Percentiles rank a stretch among this genome's conserved stretches.
Evolutionary conservation across 92 coral and sea anemone genomes (phyloP).

Genomic region (Siderastrea siderea): DNA sequence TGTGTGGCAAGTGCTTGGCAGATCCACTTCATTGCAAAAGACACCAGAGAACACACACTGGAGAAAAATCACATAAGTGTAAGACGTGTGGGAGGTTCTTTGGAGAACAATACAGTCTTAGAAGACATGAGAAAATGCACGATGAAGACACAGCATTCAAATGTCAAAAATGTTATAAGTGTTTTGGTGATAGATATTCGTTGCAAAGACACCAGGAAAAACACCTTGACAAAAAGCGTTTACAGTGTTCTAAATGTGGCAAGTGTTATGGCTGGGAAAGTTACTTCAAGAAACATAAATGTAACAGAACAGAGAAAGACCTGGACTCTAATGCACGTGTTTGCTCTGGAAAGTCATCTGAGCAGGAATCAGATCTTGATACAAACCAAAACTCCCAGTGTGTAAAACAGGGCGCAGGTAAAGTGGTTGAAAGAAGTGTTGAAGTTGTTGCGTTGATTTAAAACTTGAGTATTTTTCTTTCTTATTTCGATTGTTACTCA

Average conservation of each 20-base stretch:
- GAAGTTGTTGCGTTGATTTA: not conserved
- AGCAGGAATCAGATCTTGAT: not conserved
- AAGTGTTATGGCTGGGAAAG: constrained; percentile 2
- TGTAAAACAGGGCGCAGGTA: not conserved
- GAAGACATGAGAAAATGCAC: not conserved
- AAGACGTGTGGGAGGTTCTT: not conserved
- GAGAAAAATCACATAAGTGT: not conserved
- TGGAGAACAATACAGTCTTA: not conserved
- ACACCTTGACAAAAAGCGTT: not conserved
- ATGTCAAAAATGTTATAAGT: not conserved
- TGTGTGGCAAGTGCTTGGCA: too few relatives aligned
- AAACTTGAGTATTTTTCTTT: not conserved
- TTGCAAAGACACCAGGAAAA: not conserved
- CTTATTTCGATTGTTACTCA: too few relatives aligned
- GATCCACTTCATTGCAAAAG: too few relatives aligned
- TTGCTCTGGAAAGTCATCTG: not conserved
- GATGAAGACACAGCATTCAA: not conserved
- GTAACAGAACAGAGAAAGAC: not conserved
- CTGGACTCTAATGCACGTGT: not conserved
- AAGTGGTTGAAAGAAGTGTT: not conserved
- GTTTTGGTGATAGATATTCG: not conserved
- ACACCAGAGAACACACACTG: not conserved
- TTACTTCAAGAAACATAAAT: constrained; percentile 17
- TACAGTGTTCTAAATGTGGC: not conserved
- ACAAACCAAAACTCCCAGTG: not conserved